Evolutionary conservation across 2,797 vertebrate genomes (phyloP).

Genomic region (Dendrocincla fuliginosa): DNA sequence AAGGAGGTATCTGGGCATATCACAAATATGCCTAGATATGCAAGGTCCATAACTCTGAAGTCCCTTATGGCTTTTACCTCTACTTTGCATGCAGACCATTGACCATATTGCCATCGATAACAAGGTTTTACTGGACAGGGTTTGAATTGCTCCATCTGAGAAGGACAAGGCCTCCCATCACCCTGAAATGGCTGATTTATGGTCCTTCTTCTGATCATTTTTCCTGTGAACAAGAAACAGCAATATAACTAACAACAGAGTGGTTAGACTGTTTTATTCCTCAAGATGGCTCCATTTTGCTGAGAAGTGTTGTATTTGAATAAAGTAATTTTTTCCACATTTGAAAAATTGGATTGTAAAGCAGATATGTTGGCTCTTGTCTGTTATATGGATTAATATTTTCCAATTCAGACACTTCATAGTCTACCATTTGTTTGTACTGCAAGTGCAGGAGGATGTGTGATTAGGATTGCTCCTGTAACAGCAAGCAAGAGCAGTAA

Average conservation of each 20-base stretch:
- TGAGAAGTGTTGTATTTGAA: not conserved
- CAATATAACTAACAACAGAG: not conserved
- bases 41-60: not conserved
- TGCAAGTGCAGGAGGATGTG: not conserved
- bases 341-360: not conserved
- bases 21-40: not conserved
- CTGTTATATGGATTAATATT: not conserved
- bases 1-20: not conserved
- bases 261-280: not conserved
- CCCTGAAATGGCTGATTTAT: constrained; percentile 93
- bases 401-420: not conserved
- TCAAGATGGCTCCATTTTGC: not conserved
- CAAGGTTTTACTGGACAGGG: constrained; percentile 95
- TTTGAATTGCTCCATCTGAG: constrained; percentile 92
- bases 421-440: not conserved
- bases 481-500: not conserved
- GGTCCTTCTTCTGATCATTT: constrained; percentile 87
- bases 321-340: not conserved
- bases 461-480: not conserved
- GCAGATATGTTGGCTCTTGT: not conserved
- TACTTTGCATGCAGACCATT: constrained; percentile 91
- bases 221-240: constrained; percentile 79
- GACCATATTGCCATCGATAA: constrained; percentile 91
- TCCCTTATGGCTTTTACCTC: constrained; percentile 80
- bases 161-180: constrained; percentile 91